These are phyloP conservation scores for Pipistrellus nathusii DNA, from an alignment of 2,797 vertebrate genomes.

Conservation along the genomic window DNA sequence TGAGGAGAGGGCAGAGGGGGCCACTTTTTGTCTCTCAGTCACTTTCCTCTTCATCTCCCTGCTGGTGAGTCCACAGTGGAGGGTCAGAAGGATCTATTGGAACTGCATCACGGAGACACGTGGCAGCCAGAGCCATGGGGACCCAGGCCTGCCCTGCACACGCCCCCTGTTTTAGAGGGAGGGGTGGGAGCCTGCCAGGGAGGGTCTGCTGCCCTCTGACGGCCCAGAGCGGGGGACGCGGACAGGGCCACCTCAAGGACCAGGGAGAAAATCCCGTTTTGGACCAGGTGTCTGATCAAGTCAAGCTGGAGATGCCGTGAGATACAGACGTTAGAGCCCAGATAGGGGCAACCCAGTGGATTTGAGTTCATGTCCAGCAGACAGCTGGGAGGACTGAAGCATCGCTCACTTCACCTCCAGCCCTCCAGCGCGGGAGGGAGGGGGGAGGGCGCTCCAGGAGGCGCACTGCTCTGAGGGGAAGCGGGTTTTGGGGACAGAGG, in stretches of 20 bases:
- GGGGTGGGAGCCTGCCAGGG: background rate
- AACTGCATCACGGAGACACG: slow-evolving; percentile 74
- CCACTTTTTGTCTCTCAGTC: slow-evolving; percentile 70
- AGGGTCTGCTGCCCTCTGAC: too few relatives aligned
- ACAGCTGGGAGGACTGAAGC: background rate
- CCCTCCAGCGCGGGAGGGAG: fast-evolving
- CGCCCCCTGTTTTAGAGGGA: too few relatives aligned
- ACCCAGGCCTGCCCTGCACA: too few relatives aligned
- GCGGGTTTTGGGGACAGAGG: fast-evolving
- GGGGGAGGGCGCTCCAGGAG: background rate
- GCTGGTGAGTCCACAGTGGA: slow-evolving; percentile 67
- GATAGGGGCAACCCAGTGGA: fast-evolving
- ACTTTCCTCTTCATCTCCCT: slow-evolving; percentile 71
- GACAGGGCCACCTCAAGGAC: background rate
- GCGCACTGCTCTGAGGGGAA: too few relatives aligned
- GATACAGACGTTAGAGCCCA: fast-evolving
- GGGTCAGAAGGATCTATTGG: slow-evolving; percentile 77
- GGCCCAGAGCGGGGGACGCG: fast-evolving
- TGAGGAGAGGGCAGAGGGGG: too few relatives aligned
- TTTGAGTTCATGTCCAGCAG: background rate
- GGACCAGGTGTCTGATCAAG: fast-evolving
- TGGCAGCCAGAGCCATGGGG: background rate
- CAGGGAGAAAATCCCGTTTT: fast-evolving
- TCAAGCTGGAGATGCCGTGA: background rate
- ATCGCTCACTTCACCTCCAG: fast-evolving